Evolutionary conservation across 2,888 invertebrate genomes (phyloP).

Genomic region (Siphlonurus alternatus): DNA sequence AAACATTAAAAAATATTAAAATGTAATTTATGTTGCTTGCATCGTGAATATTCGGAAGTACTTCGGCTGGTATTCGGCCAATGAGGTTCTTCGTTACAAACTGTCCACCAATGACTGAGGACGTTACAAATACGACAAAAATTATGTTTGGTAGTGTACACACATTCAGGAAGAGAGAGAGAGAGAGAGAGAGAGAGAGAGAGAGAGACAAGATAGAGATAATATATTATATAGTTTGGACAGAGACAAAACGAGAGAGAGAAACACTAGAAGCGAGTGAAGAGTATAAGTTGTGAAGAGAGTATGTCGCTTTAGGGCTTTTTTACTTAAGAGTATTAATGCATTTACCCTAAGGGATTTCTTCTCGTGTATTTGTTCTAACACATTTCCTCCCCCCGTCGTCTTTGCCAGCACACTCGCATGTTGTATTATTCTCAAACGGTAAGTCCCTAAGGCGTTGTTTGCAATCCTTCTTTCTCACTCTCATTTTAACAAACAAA

Average conservation of each 20-base stretch:
- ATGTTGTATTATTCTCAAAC: background rate
- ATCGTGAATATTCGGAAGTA: too few species aligned
- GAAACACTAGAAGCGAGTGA: background rate
- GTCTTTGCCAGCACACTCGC: background rate
- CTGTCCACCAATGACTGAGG: too few species aligned
- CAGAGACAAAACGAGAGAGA: background rate
- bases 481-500: background rate
- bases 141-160: too few species aligned
- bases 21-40: too few species aligned
- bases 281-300: background rate
- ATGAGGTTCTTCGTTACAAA: too few species aligned
- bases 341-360: background rate
- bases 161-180: background rate
- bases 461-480: background rate
- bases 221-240: too few species aligned
- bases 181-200: conserved; percentile 2
- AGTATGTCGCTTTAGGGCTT: background rate
- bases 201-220: background rate
- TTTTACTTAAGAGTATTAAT: background rate
- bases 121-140: too few species aligned
- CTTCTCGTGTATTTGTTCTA: background rate
- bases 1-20: too few species aligned
- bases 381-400: background rate
- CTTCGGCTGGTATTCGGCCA: too few species aligned
- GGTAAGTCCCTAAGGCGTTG: background rate